A percentile compares a stretch with the other conserved stretches of the same genome.
Conservation (phyloP, 1,140 invertebrate species). For the Philotrypesis tridentata region DNA sequence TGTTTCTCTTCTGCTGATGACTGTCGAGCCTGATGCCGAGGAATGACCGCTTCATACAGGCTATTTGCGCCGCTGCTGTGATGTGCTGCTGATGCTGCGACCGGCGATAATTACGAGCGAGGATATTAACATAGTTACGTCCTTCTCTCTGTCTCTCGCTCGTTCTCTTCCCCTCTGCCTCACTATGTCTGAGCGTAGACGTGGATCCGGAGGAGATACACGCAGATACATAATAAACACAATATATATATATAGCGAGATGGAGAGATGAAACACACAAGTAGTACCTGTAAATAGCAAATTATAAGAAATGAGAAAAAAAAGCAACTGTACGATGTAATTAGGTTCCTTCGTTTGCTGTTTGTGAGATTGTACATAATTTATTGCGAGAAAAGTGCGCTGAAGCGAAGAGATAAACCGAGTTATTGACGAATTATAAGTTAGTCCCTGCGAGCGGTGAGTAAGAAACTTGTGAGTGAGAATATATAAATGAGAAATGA, state of each 20-base stretch:
- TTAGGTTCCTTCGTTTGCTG: slow-evolving; percentile 74
- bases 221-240: slow-evolving; percentile 3
- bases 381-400: slow-evolving; percentile 41
- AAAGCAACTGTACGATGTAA: slow-evolving; percentile 68
- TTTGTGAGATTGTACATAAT: slow-evolving; percentile 52
- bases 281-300: slow-evolving; percentile 74
- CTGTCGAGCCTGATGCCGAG: slow-evolving; percentile 43
- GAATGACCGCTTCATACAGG: slow-evolving; percentile 42
- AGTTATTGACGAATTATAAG: slow-evolving; percentile 67
- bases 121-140: slow-evolving; percentile 11
- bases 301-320: slow-evolving; percentile 61
- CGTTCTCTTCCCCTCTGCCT: background rate
- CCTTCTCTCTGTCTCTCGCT: slow-evolving; percentile 3
- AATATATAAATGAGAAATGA: slow-evolving; percentile 38
- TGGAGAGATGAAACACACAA: slow-evolving; percentile 58
- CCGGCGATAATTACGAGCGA: background rate
- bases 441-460: slow-evolving; percentile 64
- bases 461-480: slow-evolving; percentile 46
- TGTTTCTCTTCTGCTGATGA: slow-evolving; percentile 27
- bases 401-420: slow-evolving; percentile 44
- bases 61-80: slow-evolving; percentile 6
- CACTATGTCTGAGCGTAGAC: background rate
- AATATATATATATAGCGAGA: slow-evolving; percentile 11
- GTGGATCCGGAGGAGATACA: background rate
- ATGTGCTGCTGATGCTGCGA: background rate